A percentile compares a stretch with the other conserved stretches of the same genome.
phyloP scores from a whole-genome alignment of 2,113 vertebrate genomes.

The Danio rerio region GRCz12tu NC_133180.1:16216501-16217000 shows the following conservation, averaged over 20 bases:
- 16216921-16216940: conserved; percentile 25
- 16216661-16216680: background rate
- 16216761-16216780: conserved; percentile 68
- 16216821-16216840: conserved; percentile 75
- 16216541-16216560: background rate
- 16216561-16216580: background rate
- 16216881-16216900: conserved; percentile 21
- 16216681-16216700: background rate
- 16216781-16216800: conserved; percentile 75
- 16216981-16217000: background rate
- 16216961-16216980: conserved; percentile 3
- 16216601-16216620: background rate
- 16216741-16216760: background rate
- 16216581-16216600: background rate
- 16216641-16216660: conserved; percentile 20
- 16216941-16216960: background rate
- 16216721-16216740: background rate
- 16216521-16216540: background rate
- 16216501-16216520: background rate
- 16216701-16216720: background rate
- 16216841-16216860: conserved; percentile 64
- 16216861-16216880: conserved; percentile 6
- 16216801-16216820: conserved; percentile 70
- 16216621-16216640: conserved; percentile 7
- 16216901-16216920: conserved; percentile 58